phyloP scores from a whole-genome alignment of 2,113 vertebrate genomes.

The Cyprinodon variegatus region DNA sequence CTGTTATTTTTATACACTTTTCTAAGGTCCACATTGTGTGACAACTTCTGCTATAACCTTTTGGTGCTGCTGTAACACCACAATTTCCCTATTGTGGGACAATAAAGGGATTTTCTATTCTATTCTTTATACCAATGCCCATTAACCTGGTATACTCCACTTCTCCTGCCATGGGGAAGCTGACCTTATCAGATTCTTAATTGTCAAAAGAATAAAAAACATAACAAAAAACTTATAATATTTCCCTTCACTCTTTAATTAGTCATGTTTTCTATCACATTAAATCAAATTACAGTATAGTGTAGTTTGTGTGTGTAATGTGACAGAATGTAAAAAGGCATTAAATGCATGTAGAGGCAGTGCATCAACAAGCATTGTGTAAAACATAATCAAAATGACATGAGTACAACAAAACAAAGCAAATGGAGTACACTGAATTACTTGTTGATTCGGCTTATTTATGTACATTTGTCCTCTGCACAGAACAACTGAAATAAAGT shows the following conservation, averaged over 20 bases:
- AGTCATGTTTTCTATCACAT: neutral
- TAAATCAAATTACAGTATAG: neutral
- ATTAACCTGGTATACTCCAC: neutral
- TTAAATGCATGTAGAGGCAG: neutral
- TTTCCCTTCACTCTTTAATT: neutral
- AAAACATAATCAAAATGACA: neutral
- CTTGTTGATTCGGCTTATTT: neutral
- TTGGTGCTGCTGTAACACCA: too few species aligned
- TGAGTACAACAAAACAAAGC: slow-evolving; percentile 5
- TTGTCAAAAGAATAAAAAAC: neutral
- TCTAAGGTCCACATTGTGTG: too few species aligned
- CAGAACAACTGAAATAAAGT: slow-evolving; percentile 16
- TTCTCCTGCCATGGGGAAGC: neutral
- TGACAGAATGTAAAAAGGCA: neutral
- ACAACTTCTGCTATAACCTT: too few species aligned
- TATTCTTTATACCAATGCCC: neutral
- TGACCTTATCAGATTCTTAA: neutral
- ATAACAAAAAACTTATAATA: neutral
- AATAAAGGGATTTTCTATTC: too few species aligned
- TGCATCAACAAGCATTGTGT: slow-evolving; percentile 2
- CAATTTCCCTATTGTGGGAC: too few species aligned
- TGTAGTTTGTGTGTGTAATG: neutral
- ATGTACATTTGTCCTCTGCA: neutral
- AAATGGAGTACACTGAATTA: neutral
- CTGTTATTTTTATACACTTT: too few species aligned